These are phyloP conservation scores for Galerucella pusilla DNA, from an alignment of 2,888 invertebrate species.

Conservation along the genomic window DNA sequence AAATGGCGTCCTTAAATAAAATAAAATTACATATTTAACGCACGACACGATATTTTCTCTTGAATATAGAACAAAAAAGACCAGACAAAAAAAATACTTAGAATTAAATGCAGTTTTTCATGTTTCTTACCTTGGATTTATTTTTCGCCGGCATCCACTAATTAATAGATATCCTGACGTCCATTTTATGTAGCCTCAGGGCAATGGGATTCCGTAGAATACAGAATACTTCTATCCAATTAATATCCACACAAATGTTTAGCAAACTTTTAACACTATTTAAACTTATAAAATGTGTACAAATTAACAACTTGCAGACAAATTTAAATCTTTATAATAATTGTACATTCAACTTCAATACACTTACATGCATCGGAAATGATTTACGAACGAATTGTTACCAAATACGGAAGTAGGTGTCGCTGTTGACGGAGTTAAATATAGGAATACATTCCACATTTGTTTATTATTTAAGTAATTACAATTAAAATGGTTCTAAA, in stretches of 20 bases:
- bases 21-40: not conserved
- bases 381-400: not conserved
- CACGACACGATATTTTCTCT: not conserved
- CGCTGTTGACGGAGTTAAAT: not conserved
- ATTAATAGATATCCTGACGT: not conserved
- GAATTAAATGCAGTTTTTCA: not conserved
- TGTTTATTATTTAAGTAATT: not conserved
- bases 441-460: not conserved
- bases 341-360: not conserved
- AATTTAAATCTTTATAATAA: not conserved
- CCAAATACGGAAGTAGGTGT: not conserved
- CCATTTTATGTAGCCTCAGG: not conserved
- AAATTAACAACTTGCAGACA: not conserved
- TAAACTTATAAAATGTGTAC: not conserved
- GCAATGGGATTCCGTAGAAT: not conserved
- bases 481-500: not conserved
- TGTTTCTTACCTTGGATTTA: not conserved
- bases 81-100: not conserved
- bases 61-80: not conserved
- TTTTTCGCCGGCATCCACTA: not conserved
- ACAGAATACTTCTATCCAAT: not conserved
- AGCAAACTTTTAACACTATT: not conserved
- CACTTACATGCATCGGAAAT: not conserved
- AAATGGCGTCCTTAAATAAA: constrained; percentile 5
- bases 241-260: not conserved